phyloP scores from a whole-genome alignment of 2,888 invertebrate species.

The Allophyes oxyacanthae region DNA sequence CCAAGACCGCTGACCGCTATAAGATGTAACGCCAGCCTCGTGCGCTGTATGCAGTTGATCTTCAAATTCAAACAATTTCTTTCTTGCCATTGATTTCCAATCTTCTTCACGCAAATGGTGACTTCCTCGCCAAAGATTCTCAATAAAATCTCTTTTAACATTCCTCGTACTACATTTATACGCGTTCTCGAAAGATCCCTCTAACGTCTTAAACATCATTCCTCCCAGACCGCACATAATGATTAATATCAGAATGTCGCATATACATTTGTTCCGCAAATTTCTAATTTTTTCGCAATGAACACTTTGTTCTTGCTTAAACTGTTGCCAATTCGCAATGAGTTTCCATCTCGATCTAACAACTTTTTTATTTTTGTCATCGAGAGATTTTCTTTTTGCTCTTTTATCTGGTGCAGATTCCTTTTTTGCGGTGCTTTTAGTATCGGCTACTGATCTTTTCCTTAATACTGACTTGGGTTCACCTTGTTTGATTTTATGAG shows the following conservation, averaged over 20 bases:
- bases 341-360: constrained; percentile 80
- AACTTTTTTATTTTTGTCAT: constrained; percentile 67
- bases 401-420: constrained; percentile 62
- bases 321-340: constrained; percentile 87
- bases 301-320: constrained; percentile 88
- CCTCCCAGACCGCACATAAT: constrained; percentile 94
- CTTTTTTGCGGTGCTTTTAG: constrained; percentile 62
- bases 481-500: constrained; percentile 46
- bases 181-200: constrained; percentile 95
- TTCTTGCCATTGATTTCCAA: constrained; percentile 96
- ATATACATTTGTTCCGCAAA: constrained; percentile 91
- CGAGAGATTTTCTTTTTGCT: constrained; percentile 56
- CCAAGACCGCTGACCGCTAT: constrained; percentile 96
- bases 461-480: constrained; percentile 70
- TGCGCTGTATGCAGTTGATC: constrained; percentile 95
- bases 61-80: constrained; percentile 95
- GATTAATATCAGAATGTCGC: constrained; percentile 91
- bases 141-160: constrained; percentile 96
- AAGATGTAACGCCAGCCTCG: constrained; percentile 95
- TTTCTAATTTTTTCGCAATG: constrained; percentile 88
- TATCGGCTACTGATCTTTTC: constrained; percentile 71
- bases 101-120: constrained; percentile 95
- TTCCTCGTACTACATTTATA: constrained; percentile 96
- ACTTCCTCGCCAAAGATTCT: constrained; percentile 94
- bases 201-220: constrained; percentile 94